Base-by-base conservation (phyloP, 2,113 vertebrate genomes). In the Lepus americanus region DNA sequence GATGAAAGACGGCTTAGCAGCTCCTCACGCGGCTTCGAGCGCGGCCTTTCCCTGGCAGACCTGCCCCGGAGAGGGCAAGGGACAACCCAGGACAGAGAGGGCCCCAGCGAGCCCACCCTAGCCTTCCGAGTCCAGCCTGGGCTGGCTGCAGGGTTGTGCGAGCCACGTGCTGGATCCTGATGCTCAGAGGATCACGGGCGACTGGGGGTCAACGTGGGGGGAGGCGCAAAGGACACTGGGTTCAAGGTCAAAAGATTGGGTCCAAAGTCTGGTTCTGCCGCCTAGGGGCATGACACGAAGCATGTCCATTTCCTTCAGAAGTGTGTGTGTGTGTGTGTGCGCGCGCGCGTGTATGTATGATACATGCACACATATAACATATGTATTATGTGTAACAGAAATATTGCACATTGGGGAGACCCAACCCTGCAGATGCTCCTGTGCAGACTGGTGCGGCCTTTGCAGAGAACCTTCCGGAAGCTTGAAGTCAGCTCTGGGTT, bases 1-100 rank as follows among this genome's bases (percentile, higher is more conserved):
- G 98, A 98, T 98, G 98, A 98, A 98, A 98, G 97, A 97, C 98
- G 98, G 98, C 97, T 97, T 93, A 96, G 95, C 97, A 96, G 88
- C 96, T 97, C 95, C 97, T 97, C 96, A 97, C 95, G 93, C 95
- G 99, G 98, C 98, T 98, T 97, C 92, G 90, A 94, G 96, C 95
- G 89, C 98, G 95, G 95, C 96, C 97, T 93, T 97, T 97, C 96
- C 95, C 94, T 92, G 86, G 89, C 59, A 89, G 96, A 95, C 95
- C 92, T 1, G 19, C 96, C 96, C 97, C 69, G 39, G 91, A 90
- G 91, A 95, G 87, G 79, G 98, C 96, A 93, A 95, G 90, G 97
- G 95, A 95, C 91, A 95, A 63, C 25, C 55, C 49, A 87, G 84
- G 78, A 96, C 90, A 90, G 39, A 92, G 69, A 92, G 96, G 96